Base-by-base conservation (phyloP, 2,888 invertebrate genomes). In the Cactoblastis cactorum region DNA sequence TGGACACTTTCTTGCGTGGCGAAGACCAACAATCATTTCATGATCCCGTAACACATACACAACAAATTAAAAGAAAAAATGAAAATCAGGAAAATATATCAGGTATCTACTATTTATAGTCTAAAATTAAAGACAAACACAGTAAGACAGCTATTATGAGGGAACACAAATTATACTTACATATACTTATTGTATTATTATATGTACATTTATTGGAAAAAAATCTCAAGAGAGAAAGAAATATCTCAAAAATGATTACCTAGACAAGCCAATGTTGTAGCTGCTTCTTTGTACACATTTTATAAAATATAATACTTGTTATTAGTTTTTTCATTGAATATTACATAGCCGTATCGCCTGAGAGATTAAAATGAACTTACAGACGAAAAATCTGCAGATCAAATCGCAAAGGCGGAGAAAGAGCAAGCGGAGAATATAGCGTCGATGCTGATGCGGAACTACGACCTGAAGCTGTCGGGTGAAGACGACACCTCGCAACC, bases 401-500 rank as follows among this genome's bases (percentile, higher is more conserved):
- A 74, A 56, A 72, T 74, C 55, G 69, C 73, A 18, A 82, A 75
- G 61, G 84, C 80, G 48, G 85, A 84, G 55, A 77, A 77, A 52
- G 77, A 82, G 53, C 79, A 78, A 45, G 79, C 83, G 12, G 80
- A 81, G 58, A 74, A 66, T 51, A 68, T 83, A 57, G 74, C 74
- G 8, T 60, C 72, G 4, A 75, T 86, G 67, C 56, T 87, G 54
- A 74, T 88, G 71, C 71, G 67, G 1, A 82, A 74, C 47, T 87
- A 85, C 59, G 87, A 85, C 50, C 55, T 66, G 14, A 86, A 83
- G 57, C 57, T 86, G 22, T 80, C 73, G 52, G 84, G 76, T n/a
- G 88, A 87, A 65, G 89, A 90, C 61, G 85, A 90, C 51, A 87
- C 86, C 1, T 87, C 88, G 17, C 88, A 87, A 56, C 86, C 87